These are phyloP conservation scores for Phenganax stokvisi DNA, from an alignment of 92 coral and sea anemone genomes.

Conservation along the genomic window DNA sequence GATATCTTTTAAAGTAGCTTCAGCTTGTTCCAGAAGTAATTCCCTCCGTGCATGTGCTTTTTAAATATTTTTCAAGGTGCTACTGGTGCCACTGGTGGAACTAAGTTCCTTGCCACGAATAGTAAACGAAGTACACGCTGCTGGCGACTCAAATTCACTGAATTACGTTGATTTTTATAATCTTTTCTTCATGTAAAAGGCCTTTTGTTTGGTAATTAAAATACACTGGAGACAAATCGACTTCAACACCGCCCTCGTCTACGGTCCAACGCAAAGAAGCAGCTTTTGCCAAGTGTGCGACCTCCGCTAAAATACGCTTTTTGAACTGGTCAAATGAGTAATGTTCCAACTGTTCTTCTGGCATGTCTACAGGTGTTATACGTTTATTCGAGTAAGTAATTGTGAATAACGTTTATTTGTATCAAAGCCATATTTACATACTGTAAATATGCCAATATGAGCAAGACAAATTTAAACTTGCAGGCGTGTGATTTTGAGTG, in stretches of 20 bases:
- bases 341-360: neutral
- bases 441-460: too few species aligned
- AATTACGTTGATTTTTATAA: neutral
- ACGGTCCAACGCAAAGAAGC: conserved; percentile 19
- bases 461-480: too few species aligned
- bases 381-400: conserved; percentile 8
- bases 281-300: conserved; percentile 8
- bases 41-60: neutral
- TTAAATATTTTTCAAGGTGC: neutral
- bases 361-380: conserved; percentile 10
- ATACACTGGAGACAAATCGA: conserved; percentile 8
- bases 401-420: conserved; percentile 9
- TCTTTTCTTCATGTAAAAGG: neutral
- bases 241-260: neutral
- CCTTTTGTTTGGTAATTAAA: conserved; percentile 1
- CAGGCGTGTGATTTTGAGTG: too few species aligned
- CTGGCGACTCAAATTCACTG: neutral
- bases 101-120: neutral
- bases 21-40: neutral
- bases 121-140: neutral
- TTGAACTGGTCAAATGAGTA: neutral
- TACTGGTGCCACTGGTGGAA: neutral
- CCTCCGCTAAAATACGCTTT: neutral
- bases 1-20: neutral
- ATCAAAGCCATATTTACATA: neutral